Evolutionary conservation across 2,888 invertebrate genomes (phyloP), one percentile per base, ranked within the genome.

Genomic region (Lasioglossum figueresi): DNA sequence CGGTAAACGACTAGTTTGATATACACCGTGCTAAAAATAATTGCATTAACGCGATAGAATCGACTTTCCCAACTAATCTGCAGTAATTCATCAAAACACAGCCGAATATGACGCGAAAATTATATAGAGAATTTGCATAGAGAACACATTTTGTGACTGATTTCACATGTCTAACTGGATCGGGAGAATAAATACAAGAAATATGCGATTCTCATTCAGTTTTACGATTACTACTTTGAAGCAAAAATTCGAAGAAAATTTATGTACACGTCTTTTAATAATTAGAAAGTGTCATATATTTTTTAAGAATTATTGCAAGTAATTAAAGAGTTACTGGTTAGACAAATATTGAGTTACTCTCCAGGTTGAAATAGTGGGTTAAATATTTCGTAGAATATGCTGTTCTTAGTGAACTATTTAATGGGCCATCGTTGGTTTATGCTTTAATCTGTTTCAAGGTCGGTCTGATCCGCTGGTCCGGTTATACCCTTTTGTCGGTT

Each of bases 1-100:
- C 37, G 43, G 34, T 52, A n/a, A 72, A 66, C 34, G 63, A 63
- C 63, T 63, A 34, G 34, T 34, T 23, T 66, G 66, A 66, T 66
- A 66, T 66, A 66, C 19, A 19, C 66, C 3, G 10, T 34, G 66
- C 66, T 34, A 66, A 34, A 34, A 66, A 66, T 66, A 34, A 66
- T 66, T 66, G 19, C 23, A 34, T 66, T 34, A 66, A 19, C 34
- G 19, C 66, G 8, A 34, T 34, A 19, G 16, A 66, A 66, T 34
- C 31, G 4, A 19, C 34, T 66, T 23, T 19, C 66, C 10, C 19
- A 66, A 4, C 19, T 19, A 34, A 66, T 34, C 31, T 16, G 31
- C 63, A 6, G 16, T 12, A 59, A 31, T 6, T 31, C 6, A 31
- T 63, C 63, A 16, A 31, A 31, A 52, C 16, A 12, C 63, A 63